Evolutionary conservation across 2,888 invertebrate species (phyloP).

Genomic region (Hecatera dysodea): DNA sequence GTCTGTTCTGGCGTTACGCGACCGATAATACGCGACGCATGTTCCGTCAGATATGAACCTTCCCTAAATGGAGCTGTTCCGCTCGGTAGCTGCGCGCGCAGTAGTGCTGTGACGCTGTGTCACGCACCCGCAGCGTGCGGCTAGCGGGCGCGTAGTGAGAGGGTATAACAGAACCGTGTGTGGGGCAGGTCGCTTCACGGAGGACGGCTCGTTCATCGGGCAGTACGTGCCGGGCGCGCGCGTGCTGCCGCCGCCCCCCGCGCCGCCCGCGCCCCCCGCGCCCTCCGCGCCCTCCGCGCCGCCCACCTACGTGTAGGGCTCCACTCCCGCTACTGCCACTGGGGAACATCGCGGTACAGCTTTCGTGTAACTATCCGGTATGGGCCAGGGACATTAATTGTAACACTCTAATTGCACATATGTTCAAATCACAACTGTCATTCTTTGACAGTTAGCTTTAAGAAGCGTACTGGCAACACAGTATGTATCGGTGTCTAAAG

Average conservation of each 20-base stretch:
- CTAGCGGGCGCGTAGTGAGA: too few species aligned
- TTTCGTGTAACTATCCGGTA: background rate
- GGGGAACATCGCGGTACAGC: background rate
- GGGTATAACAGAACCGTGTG: too few species aligned
- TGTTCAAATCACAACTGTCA: background rate
- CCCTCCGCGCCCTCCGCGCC: conserved; percentile 69
- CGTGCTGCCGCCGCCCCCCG: conserved; percentile 89
- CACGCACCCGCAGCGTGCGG: too few species aligned
- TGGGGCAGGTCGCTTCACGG: conserved; percentile 95
- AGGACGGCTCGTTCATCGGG: conserved; percentile 99
- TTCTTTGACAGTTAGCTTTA: background rate
- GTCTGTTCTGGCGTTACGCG: too few species aligned
- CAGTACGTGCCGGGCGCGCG: conserved; percentile 97
- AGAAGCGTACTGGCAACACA: background rate
- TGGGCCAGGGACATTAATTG: conserved; percentile 1
- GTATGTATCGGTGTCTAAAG: background rate
- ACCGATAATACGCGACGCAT: too few species aligned
- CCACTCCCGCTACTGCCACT: background rate
- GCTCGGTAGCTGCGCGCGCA: too few species aligned
- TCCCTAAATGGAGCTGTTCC: too few species aligned
- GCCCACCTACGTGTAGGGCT: conserved; percentile 79
- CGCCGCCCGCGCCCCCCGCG: conserved; percentile 68
- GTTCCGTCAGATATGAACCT: too few species aligned
- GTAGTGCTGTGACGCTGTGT: too few species aligned
- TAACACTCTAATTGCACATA: background rate